Evolutionary conservation across 2,113 vertebrate genomes (phyloP).

Genomic region (Rhabdomys dilectus): DNA sequence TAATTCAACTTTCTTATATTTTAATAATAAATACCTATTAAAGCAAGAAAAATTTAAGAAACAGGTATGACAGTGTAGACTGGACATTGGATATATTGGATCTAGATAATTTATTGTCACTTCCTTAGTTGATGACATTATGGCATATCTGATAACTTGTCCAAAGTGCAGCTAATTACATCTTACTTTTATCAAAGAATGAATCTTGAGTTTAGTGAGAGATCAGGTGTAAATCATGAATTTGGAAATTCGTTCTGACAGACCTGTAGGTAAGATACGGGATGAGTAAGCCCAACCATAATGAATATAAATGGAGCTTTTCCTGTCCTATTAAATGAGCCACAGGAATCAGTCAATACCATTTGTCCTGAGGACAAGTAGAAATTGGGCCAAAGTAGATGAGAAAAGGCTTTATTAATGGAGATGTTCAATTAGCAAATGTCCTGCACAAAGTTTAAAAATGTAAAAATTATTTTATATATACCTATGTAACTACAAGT

Average conservation of each 20-base stretch:
- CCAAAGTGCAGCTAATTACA: background rate
- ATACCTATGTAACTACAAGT: background rate
- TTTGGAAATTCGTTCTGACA: constrained; percentile 63
- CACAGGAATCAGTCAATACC: constrained; percentile 68
- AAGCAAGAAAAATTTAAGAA: background rate
- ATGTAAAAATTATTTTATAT: background rate
- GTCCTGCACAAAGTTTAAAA: background rate
- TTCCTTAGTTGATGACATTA: constrained; percentile 5
- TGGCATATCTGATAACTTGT: background rate
- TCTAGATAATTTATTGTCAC: constrained; percentile 8
- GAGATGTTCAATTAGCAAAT: constrained; percentile 41
- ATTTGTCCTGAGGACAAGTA: constrained; percentile 74
- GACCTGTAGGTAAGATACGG: constrained; percentile 46
- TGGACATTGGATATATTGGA: background rate
- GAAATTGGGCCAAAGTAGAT: constrained; percentile 50
- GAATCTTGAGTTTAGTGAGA: constrained; percentile 13
- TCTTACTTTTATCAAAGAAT: constrained; percentile 11
- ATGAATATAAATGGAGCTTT: constrained; percentile 76
- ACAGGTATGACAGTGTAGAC: background rate
- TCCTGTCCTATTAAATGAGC: constrained; percentile 65
- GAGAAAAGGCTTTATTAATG: constrained; percentile 51
- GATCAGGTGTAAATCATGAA: constrained; percentile 64
- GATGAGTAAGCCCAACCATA: constrained; percentile 67
- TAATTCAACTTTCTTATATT: background rate
- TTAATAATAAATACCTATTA: constrained; percentile 1